phyloP scores from a whole-genome alignment of 2,113 vertebrate genomes.

The Hyaena hyaena region DNA sequence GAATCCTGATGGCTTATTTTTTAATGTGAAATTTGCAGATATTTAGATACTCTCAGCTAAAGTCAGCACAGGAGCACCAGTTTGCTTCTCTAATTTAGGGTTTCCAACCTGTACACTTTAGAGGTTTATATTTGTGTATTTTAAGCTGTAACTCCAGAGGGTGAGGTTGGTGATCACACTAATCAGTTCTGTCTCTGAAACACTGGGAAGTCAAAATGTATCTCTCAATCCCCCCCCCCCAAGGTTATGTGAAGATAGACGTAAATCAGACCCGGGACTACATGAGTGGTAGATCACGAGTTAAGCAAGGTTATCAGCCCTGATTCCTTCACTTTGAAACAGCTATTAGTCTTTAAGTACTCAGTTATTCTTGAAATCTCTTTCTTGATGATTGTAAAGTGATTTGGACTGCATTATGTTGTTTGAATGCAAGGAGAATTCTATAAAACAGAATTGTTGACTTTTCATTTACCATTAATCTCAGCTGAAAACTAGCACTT shows the following conservation, averaged over 20 bases:
- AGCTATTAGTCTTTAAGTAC: not conserved
- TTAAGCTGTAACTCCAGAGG: slow-evolving; percentile 4
- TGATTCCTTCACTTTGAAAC: not conserved
- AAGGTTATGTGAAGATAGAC: not conserved
- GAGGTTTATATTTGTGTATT: slow-evolving; percentile 22
- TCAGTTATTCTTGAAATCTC: not conserved
- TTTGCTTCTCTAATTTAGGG: not conserved
- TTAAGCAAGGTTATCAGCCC: not conserved
- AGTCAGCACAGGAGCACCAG: not conserved
- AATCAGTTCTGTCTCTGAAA: not conserved
- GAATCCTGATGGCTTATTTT: not conserved
- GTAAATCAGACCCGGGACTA: not conserved
- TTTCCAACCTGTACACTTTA: not conserved
- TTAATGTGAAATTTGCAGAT: slow-evolving; percentile 1
- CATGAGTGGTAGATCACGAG: not conserved
- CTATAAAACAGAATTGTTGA: not conserved
- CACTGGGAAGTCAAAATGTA: not conserved
- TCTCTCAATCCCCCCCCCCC: not conserved
- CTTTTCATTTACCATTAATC: not conserved
- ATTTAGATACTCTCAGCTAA: not conserved
- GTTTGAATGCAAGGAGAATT: not conserved
- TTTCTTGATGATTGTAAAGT: slow-evolving; percentile 15
- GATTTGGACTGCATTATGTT: not conserved
- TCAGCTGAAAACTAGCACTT: not conserved
- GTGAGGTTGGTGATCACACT: not conserved